Conservation (phyloP, 2,797 vertebrate genomes). For the Oreortyx pictus region DNA sequence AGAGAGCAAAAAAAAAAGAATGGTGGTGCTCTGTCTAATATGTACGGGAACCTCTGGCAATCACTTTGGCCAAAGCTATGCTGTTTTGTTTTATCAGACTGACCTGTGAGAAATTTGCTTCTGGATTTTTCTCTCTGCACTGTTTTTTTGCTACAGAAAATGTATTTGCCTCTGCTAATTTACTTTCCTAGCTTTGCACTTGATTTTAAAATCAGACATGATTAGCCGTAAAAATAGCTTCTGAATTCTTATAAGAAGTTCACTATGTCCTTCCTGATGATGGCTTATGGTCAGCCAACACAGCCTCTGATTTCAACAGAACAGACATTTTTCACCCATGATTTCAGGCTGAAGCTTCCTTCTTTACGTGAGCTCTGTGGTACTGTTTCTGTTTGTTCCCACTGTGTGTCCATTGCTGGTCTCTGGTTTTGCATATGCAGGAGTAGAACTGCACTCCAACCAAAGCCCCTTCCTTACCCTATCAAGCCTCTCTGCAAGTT, state of each 20-base stretch:
- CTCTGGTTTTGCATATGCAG: not conserved
- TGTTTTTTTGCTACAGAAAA: conserved; percentile 7
- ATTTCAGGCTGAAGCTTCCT: not conserved
- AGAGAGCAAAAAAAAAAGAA: not conserved
- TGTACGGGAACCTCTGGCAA: not conserved
- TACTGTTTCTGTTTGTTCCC: rapidly evolving
- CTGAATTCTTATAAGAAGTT: not conserved
- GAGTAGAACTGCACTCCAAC: not conserved
- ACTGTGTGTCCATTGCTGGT: rapidly evolving
- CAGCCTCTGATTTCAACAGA: not conserved
- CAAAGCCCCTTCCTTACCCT: not conserved
- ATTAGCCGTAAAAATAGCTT: conserved; percentile 12
- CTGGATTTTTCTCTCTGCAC: not conserved
- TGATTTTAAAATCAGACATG: conserved; percentile 1
- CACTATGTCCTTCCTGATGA: not conserved
- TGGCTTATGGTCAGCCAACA: not conserved
- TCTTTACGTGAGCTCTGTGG: not conserved
- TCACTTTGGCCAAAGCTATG: not conserved
- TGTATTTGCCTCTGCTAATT: not conserved
- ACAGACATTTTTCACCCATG: not conserved
- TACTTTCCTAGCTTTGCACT: not conserved
- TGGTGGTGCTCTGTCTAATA: not conserved
- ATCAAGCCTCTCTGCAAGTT: not conserved
- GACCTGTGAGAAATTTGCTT: not conserved
- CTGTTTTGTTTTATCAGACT: not conserved